Percentiles rank a stretch among this genome's conserved stretches.
Conservation (phyloP, 2,113 vertebrate species). For the Chaenogobius annularis region DNA sequence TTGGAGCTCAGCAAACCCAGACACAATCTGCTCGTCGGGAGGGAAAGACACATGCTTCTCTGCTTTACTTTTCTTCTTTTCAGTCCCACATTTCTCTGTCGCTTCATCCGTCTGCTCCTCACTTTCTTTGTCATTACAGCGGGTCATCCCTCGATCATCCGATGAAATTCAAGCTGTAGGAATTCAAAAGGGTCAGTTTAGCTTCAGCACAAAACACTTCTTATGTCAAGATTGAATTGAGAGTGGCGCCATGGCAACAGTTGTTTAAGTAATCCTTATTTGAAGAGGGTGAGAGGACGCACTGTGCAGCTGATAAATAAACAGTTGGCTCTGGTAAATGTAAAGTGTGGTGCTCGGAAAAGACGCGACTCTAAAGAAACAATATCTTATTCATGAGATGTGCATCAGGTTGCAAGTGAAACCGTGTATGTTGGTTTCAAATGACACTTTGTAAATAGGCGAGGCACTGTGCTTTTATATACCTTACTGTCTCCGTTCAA, state of each 20-base stretch:
- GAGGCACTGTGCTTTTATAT: conserved; percentile 34
- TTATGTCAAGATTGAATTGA: neutral
- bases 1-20: conserved; percentile 67
- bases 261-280: conserved; percentile 11
- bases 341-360: conserved; percentile 40
- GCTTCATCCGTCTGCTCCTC: conserved; percentile 36
- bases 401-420: conserved; percentile 51
- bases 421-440: conserved; percentile 66
- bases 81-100: conserved; percentile 18
- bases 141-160: conserved; percentile 60
- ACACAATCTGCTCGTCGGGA: conserved; percentile 75
- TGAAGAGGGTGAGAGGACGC: conserved; percentile 6
- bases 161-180: conserved; percentile 7
- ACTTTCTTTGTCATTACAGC: conserved; percentile 39
- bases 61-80: conserved; percentile 42
- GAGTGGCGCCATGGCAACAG: neutral
- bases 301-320: conserved; percentile 2
- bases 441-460: conserved; percentile 50
- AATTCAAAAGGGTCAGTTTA: conserved; percentile 14
- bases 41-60: conserved; percentile 76
- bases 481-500: conserved; percentile 20
- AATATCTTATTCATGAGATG: conserved; percentile 76
- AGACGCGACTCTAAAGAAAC: conserved; percentile 58
- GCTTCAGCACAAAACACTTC: neutral
- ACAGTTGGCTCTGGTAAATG: conserved; percentile 13